Percentiles rank a stretch among this genome's conserved stretches.
Evolutionary conservation across 2,113 vertebrate species (phyloP).

Genomic region (Prunella fulvescens): DNA sequence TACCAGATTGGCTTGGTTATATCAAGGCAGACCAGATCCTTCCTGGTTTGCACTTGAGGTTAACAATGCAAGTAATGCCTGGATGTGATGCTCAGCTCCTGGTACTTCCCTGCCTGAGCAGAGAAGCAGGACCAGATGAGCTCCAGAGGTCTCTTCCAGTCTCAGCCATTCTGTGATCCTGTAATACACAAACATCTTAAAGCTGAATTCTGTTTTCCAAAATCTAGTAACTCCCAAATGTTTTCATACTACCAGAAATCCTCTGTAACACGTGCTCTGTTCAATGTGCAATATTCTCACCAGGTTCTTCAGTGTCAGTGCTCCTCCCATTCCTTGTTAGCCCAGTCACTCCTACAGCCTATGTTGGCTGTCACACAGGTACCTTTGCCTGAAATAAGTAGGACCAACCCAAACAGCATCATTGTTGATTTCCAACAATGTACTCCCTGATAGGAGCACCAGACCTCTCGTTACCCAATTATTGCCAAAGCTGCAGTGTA

Average conservation of each 20-base stretch:
- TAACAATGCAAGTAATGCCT: neutral
- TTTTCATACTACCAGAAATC: neutral
- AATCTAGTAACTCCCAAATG: neutral
- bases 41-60: neutral
- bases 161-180: neutral
- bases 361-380: constrained; percentile 90
- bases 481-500: constrained; percentile 26
- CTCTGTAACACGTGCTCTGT: constrained; percentile 5
- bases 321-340: constrained; percentile 89
- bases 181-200: neutral
- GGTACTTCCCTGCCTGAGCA: neutral
- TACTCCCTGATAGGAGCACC: constrained; percentile 75
- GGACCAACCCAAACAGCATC: constrained; percentile 75
- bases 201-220: neutral
- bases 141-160: neutral
- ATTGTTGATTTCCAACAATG: constrained; percentile 89
- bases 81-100: neutral
- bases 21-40: neutral
- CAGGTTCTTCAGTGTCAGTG: constrained; percentile 85
- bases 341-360: constrained; percentile 85
- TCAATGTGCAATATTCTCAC: constrained; percentile 78
- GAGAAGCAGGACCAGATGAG: neutral
- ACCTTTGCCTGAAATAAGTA: constrained; percentile 72
- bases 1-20: neutral
- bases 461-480: neutral